These are phyloP conservation scores for Microhierax caerulescens DNA, from an alignment of 2,797 vertebrate genomes.

Conservation along the genomic window DNA sequence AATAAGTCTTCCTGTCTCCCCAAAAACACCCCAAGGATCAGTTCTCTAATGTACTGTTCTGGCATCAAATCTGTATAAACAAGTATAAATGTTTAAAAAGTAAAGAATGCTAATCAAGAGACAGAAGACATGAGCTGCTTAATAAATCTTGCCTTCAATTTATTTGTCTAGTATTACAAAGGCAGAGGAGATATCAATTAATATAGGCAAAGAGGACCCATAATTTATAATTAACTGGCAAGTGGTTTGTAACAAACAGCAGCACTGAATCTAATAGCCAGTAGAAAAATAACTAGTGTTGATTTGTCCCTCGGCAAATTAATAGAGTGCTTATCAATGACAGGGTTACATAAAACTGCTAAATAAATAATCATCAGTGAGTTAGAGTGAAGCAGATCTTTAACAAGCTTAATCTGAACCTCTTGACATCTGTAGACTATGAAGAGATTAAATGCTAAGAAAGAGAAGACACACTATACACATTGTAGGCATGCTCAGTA, in stretches of 20 bases:
- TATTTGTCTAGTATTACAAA: slow-evolving; percentile 87
- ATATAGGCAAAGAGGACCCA: slow-evolving; percentile 91
- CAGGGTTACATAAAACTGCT: slow-evolving; percentile 91
- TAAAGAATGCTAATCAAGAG: slow-evolving; percentile 81
- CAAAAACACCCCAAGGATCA: slow-evolving; percentile 71
- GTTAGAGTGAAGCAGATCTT: slow-evolving; percentile 93
- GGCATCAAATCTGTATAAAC: slow-evolving; percentile 71
- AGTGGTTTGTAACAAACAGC: slow-evolving; percentile 88
- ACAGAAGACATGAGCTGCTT: slow-evolving; percentile 65
- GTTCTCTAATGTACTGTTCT: slow-evolving; percentile 66
- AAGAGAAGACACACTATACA: slow-evolving; percentile 66
- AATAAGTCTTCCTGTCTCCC: slow-evolving; percentile 55
- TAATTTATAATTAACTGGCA: slow-evolving; percentile 99
- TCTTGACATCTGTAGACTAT: slow-evolving; percentile 82
- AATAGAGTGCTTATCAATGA: slow-evolving; percentile 91
- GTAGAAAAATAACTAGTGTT: slow-evolving; percentile 87
- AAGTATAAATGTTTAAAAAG: slow-evolving; percentile 79
- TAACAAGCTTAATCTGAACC: slow-evolving; percentile 93
- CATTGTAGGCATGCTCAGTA: slow-evolving; percentile 65
- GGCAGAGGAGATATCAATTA: slow-evolving; percentile 93
- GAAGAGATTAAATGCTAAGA: slow-evolving; percentile 83
- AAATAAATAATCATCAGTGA: slow-evolving; percentile 99
- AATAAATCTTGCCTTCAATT: slow-evolving; percentile 88
- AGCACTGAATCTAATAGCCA: slow-evolving; percentile 83
- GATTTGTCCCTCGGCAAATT: slow-evolving; percentile 90